phyloP scores from a whole-genome alignment of 2,888 invertebrate species.

The Troglohyphantes excavatus region DNA sequence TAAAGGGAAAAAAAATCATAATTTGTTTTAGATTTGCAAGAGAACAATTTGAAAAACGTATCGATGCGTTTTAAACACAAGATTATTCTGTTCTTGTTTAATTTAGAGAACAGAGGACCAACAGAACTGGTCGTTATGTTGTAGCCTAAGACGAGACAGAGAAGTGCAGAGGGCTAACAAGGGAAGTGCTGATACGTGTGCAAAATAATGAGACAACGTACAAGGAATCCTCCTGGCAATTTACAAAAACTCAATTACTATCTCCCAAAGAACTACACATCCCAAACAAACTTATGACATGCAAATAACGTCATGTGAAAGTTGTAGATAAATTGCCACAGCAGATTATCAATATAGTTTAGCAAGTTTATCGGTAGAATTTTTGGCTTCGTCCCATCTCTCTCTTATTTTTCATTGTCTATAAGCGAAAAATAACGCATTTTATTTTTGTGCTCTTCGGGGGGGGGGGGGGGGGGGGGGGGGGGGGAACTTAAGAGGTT shows the following conservation, averaged over 20 bases:
- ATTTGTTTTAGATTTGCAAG: too few relatives aligned
- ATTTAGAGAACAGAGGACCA: too few relatives aligned
- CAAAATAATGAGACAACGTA: slow-evolving; percentile 67
- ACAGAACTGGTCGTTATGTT: too few relatives aligned
- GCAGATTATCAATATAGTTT: slow-evolving; percentile 71
- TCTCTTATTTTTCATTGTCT: slow-evolving; percentile 40
- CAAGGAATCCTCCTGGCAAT: slow-evolving; percentile 71
- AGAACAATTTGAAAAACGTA: too few relatives aligned
- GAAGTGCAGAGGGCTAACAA: too few relatives aligned
- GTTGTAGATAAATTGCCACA: slow-evolving; percentile 67
- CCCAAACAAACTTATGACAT: slow-evolving; percentile 34
- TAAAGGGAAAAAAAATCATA: too few relatives aligned
- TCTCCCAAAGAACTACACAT: slow-evolving; percentile 34
- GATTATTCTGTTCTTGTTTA: too few relatives aligned
- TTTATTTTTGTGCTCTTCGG: slow-evolving; percentile 1
- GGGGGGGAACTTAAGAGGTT: background rate
- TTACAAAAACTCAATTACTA: slow-evolving; percentile 73
- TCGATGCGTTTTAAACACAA: too few relatives aligned
- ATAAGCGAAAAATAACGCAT: slow-evolving; percentile 61
- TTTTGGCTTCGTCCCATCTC: background rate
- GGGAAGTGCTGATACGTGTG: slow-evolving; percentile 17
- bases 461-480: too few relatives aligned
- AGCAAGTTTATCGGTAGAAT: slow-evolving; percentile 69
- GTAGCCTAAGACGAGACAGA: too few relatives aligned
- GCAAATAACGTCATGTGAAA: slow-evolving; percentile 69